Base-by-base conservation (phyloP, 2,888 invertebrate genomes). In the Drosophila macrothrix region DNA sequence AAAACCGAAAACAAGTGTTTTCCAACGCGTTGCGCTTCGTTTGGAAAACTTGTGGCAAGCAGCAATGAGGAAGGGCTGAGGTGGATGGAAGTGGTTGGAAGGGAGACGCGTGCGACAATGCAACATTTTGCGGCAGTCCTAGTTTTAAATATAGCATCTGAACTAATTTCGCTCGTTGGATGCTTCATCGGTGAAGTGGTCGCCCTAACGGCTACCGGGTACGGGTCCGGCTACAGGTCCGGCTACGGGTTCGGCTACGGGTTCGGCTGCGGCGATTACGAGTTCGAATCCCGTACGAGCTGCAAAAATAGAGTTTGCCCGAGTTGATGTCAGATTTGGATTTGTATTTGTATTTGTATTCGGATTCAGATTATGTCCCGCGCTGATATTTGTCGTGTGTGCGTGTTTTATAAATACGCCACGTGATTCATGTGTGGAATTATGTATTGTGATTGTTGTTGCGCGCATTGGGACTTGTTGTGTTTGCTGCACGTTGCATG, bases 131-230 rank as follows among this genome's bases (percentile, higher is more conserved):
- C 82, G 88, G 74, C 78, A 84, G 80, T 85, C 80, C 84, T 80
- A 82, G 73, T 88, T 90, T 91, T 91, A 91, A 90, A 88, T 86
- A 80, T 91, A 91, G 91, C 87, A 91, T 92, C 88, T 92, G 91
- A 92, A 91, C 91, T 85, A 91, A 91, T 91, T 92, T 91, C 81
- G 79, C 76, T 68, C 33, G 80, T 67, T 71, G 83, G 83, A 71
- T 79, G 83, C 78, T 83, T 78, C 78, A 64, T 66, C 84, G 79
- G 71, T 67, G 84, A 70, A 84, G 73, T 77, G 80, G 72, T 58
- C 69, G 77, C 46, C 63, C 35, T 55, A 52, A 50, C 70, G 67
- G 69, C 81, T 76, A 67, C 54, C 52, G 66, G 63, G 56, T 41
- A n/a, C 22, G 56, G 14, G 50, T 67, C 41, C 54, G 50, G 39